These are phyloP conservation scores for Sminthurides bifidus DNA, from an alignment of 1,140 invertebrate species.

Conservation along the genomic window DNA sequence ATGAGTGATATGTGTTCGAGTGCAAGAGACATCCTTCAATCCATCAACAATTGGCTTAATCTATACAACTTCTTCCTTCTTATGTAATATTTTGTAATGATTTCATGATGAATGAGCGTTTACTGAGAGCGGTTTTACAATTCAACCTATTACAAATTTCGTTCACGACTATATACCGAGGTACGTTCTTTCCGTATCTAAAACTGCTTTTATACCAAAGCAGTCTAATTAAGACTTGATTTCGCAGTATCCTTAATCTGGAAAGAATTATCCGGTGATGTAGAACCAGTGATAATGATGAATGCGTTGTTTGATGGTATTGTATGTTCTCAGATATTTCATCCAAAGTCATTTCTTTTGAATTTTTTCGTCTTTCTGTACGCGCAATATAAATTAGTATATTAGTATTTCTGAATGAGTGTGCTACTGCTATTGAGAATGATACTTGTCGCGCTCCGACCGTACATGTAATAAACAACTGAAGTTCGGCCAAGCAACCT, in stretches of 20 bases:
- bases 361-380: not conserved
- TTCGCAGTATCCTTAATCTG: too few species aligned
- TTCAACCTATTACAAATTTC: too few species aligned
- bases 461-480: too few species aligned
- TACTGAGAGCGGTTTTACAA: too few species aligned
- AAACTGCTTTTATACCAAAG: not conserved
- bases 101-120: too few species aligned
- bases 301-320: too few species aligned
- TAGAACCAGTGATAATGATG: too few species aligned
- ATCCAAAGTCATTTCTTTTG: too few species aligned
- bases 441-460: constrained; percentile 13
- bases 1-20: constrained; percentile 21
- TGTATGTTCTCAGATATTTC: not conserved
- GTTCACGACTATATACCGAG: not conserved
- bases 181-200: not conserved
- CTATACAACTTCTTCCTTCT: not conserved
- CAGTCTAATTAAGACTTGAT: too few species aligned
- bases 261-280: too few species aligned
- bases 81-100: not conserved
- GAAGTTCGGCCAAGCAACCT: too few species aligned
- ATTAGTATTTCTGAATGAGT: constrained; percentile 1
- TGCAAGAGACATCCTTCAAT: constrained; percentile 18
- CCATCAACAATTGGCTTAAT: constrained; percentile 3
- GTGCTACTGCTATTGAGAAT: not conserved
- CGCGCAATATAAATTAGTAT: not conserved